Evolutionary conservation across 2,888 invertebrate species (phyloP), one percentile per base, ranked within the genome.

Genomic region (Noctua janthina): DNA sequence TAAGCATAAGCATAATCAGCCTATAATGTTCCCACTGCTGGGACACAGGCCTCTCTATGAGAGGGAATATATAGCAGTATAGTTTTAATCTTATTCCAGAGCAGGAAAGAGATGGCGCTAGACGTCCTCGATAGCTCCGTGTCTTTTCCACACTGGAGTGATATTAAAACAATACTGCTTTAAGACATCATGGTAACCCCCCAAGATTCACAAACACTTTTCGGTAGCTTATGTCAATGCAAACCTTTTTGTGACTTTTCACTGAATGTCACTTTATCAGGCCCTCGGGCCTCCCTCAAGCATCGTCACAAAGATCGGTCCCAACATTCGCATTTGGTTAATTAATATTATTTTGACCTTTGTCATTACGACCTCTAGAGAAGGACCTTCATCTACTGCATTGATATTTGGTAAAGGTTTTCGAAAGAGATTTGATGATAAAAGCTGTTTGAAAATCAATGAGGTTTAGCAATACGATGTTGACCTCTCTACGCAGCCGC

Each of bases 371-470:
- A 82, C 83, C 83, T 84, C 76, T 43, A 72, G 8, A 17, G 29
- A 35, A 62, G 70, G 64, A 74, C 89, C 86, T 89, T 85, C 79
- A 70, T 69, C 74, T 79, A 74, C 82, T 86, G 87, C 89, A 91
- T 90, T 88, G 71, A 85, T 88, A 87, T 87, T 88, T 88, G 84
- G 82, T 82, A 89, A 89, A 91, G 92, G 92, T 93, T 92, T 39
- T 89, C 90, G 84, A 90, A 89, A 88, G 89, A 93, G 93, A 94
- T 94, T 92, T 92, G 82, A 91, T 91, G 93, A 94, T 93, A 93
- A 93, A 92, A 93, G 87, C 90, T 89, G 91, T 92, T 93, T 90
- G 91, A 94, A 95, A 96, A 96, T 96, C 95, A 94, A 96, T 96
- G 95, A 93, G 87, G 92, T 95, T 95, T 95, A 94, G 94, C 93